Conservation (phyloP, 2,888 invertebrate species). For the Drosophila crucigera region DNA sequence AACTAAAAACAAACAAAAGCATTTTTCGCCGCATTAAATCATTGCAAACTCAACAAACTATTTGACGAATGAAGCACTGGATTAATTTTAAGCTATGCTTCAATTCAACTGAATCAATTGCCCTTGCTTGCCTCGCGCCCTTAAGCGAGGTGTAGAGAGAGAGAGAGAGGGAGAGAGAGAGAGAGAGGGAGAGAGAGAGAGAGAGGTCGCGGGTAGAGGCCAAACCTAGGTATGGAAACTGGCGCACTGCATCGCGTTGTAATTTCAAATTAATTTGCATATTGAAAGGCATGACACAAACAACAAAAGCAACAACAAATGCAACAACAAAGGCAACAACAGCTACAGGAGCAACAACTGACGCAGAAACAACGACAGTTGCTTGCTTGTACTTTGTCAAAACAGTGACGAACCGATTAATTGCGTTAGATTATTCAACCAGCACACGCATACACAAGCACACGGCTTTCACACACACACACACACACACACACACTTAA, state of each 20-base stretch:
- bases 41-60: background rate
- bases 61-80: background rate
- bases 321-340: conserved; percentile 13
- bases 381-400: conserved; percentile 68
- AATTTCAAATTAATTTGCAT: conserved; percentile 77
- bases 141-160: background rate
- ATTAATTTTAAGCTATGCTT: conserved; percentile 17
- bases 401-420: conserved; percentile 81
- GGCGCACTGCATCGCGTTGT: conserved; percentile 47
- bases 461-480: conserved; percentile 5
- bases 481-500: conserved; percentile 44
- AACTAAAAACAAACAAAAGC: background rate
- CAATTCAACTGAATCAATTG: conserved; percentile 61
- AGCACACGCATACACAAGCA: conserved; percentile 40
- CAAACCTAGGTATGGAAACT: conserved; percentile 32
- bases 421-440: conserved; percentile 78
- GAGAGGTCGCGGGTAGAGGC: conserved; percentile 8
- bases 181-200: background rate
- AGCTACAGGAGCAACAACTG: conserved; percentile 17
- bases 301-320: conserved; percentile 17
- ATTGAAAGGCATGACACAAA: conserved; percentile 55
- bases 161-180: too few species aligned
- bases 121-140: conserved; percentile 6
- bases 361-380: conserved; percentile 45
- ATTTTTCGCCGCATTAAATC: background rate